phyloP scores from a whole-genome alignment of 1,140 invertebrate genomes.

The Drosophila pseudoobscura region DNA sequence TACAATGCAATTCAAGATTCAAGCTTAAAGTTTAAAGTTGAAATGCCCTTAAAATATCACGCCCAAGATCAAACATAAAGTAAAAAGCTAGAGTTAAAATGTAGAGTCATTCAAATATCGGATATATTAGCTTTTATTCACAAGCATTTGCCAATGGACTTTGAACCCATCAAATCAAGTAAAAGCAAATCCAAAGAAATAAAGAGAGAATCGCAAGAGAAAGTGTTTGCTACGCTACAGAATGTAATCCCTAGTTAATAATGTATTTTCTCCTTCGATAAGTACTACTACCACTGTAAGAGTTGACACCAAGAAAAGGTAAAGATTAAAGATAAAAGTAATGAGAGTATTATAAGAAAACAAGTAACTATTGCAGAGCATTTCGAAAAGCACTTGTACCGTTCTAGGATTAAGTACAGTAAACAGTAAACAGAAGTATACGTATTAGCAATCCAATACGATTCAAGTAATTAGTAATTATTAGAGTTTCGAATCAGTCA shows the following conservation, averaged over 20 bases:
- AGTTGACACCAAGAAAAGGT: constrained; percentile 49
- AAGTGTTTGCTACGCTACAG: constrained; percentile 71
- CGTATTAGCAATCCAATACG: constrained; percentile 27
- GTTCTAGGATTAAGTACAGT: constrained; percentile 39
- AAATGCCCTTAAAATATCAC: constrained; percentile 63
- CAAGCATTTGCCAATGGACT: constrained; percentile 49
- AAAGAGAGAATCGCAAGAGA: constrained; percentile 11
- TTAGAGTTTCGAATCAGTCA: not conserved
- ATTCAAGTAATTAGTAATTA: constrained; percentile 10
- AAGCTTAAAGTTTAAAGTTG: constrained; percentile 14
- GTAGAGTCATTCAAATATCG: constrained; percentile 19
- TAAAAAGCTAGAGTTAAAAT: constrained; percentile 32
- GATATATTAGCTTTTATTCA: constrained; percentile 36
- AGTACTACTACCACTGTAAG: constrained; percentile 49
- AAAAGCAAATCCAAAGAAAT: constrained; percentile 14
- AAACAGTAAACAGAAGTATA: constrained; percentile 26
- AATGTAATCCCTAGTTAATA: constrained; percentile 13
- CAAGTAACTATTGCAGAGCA: constrained; percentile 71
- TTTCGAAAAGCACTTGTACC: constrained; percentile 72
- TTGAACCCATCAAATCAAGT: constrained; percentile 49
- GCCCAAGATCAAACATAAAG: constrained; percentile 50
- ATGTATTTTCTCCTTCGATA: not conserved
- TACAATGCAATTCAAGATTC: constrained; percentile 3
- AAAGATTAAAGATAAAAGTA: constrained; percentile 4
- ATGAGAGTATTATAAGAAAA: constrained; percentile 18